phyloP scores from a whole-genome alignment of 2,797 vertebrate genomes.

The Coluber constrictor region DNA sequence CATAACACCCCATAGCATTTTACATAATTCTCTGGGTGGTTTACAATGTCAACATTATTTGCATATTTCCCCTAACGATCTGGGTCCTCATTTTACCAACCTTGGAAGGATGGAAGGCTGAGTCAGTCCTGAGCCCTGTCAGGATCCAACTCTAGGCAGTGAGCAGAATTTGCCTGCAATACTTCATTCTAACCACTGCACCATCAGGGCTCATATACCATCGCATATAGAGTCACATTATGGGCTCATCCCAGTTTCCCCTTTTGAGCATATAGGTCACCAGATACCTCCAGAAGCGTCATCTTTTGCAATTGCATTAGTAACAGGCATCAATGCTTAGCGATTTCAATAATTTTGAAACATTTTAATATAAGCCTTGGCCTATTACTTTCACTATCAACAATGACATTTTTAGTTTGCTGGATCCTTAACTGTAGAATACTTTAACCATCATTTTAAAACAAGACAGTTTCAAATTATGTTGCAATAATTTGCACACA shows the following conservation, averaged over 20 bases:
- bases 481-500: neutral
- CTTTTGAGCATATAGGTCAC: neutral
- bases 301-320: neutral
- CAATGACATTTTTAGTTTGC: neutral
- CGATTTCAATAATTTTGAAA: neutral
- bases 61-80: neutral
- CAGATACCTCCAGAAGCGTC: neutral
- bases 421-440: neutral
- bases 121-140: neutral
- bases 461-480: neutral
- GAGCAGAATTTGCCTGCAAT: neutral
- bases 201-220: neutral
- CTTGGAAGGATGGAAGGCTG: neutral
- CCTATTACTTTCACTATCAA: neutral
- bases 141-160: neutral
- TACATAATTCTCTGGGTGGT: neutral
- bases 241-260: neutral
- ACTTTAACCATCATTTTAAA: neutral
- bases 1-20: neutral
- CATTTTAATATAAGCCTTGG: neutral
- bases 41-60: neutral
- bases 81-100: neutral
- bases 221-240: neutral
- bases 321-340: neutral
- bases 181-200: no score